Evolutionary conservation across 2,797 vertebrate genomes (phyloP).

Genomic region (Crax fasciolata): DNA sequence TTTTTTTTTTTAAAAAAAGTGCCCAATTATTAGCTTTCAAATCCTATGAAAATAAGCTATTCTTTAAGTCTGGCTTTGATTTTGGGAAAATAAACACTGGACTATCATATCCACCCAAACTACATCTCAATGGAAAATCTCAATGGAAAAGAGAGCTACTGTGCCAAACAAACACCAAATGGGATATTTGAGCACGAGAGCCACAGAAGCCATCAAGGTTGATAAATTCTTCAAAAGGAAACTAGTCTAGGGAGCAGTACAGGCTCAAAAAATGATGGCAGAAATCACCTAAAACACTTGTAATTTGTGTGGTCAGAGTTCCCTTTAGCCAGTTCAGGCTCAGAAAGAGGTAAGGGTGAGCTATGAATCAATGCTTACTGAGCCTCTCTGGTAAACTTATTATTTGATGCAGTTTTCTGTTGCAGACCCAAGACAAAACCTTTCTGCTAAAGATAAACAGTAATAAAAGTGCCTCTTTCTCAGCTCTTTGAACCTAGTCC

Average conservation of each 20-base stretch:
- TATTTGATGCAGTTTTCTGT: background rate
- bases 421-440: background rate
- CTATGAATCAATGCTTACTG: constrained; percentile 12
- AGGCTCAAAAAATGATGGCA: constrained; percentile 10
- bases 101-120: background rate
- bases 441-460: constrained; percentile 15
- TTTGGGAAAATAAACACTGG: background rate
- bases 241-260: constrained; percentile 6
- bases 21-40: background rate
- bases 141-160: background rate
- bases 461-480: constrained; percentile 27
- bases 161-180: background rate
- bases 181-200: background rate
- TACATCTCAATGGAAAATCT: background rate
- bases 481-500: background rate
- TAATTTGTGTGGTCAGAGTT: constrained; percentile 21
- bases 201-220: background rate
- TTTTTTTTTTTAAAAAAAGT: background rate
- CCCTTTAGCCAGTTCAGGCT: constrained; percentile 45
- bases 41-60: background rate
- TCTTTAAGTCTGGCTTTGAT: constrained; percentile 21
- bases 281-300: constrained; percentile 35
- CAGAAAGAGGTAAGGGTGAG: constrained; percentile 31
- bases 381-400: constrained; percentile 44
- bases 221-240: constrained; percentile 46